These are phyloP conservation scores for Gonocerus acuteangulatus DNA, from an alignment of 2,888 invertebrate species.

Conservation along the genomic window DNA sequence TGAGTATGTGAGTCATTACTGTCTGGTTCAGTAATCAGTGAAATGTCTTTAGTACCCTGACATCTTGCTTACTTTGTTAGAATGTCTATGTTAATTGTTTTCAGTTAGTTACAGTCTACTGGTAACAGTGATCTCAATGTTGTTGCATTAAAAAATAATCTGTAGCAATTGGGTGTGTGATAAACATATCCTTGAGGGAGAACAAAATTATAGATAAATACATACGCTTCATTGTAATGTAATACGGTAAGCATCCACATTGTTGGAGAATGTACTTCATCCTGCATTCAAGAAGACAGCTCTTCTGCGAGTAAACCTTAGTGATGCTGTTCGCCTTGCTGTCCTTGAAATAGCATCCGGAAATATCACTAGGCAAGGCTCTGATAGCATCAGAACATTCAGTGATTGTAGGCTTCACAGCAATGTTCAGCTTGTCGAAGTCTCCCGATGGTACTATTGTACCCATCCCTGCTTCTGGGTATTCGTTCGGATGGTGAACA, in stretches of 20 bases:
- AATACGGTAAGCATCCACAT: conserved; percentile 39
- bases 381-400: conserved; percentile 38
- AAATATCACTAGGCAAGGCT: conserved; percentile 27
- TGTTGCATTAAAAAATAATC: too few relatives aligned
- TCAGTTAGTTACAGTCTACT: not conserved
- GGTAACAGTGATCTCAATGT: not conserved
- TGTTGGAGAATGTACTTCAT: conserved; percentile 37
- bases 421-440: conserved; percentile 36
- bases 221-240: conserved; percentile 25
- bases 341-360: conserved; percentile 39
- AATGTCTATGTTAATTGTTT: not conserved
- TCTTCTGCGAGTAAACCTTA: conserved; percentile 37
- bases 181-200: not conserved
- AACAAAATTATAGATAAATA: not conserved
- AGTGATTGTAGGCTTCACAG: conserved; percentile 39
- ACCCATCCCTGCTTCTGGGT: conserved; percentile 39
- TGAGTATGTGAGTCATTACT: too few relatives aligned
- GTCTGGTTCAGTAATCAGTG: too few relatives aligned
- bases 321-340: conserved; percentile 35
- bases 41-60: too few relatives aligned
- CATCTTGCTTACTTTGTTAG: too few relatives aligned
- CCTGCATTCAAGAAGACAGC: conserved; percentile 40
- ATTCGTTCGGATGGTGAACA: conserved; percentile 38
- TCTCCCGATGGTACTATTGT: conserved; percentile 34
- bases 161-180: too few relatives aligned